These are phyloP conservation scores for Antechinus flavipes DNA, from an alignment of 2,113 vertebrate genomes.

Conservation along the genomic window DNA sequence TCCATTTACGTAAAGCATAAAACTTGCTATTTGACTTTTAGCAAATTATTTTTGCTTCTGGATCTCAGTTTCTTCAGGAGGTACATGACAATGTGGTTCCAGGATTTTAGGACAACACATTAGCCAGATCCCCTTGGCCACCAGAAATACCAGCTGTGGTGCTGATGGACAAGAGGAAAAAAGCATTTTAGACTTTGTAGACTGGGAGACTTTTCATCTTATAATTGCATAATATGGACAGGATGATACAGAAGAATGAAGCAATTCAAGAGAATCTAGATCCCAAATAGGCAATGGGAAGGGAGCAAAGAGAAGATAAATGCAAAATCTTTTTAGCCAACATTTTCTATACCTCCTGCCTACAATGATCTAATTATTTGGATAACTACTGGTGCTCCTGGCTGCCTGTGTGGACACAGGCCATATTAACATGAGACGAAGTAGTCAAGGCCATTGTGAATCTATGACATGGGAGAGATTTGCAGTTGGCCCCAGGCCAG, in stretches of 20 bases:
- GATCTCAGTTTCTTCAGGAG: background rate
- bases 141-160: background rate
- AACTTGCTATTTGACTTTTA: background rate
- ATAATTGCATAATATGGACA: background rate
- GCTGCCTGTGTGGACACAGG: no score
- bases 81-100: background rate
- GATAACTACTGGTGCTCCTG: background rate
- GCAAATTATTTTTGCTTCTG: background rate
- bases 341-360: background rate
- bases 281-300: background rate
- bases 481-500: background rate
- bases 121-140: background rate
- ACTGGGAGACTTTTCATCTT: background rate
- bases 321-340: background rate
- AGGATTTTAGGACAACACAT: background rate
- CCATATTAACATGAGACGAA: background rate
- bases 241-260: background rate
- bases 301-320: background rate
- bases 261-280: background rate
- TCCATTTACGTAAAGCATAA: background rate
- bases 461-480: background rate
- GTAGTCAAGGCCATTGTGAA: background rate
- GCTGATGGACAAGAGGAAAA: background rate
- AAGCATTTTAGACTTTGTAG: background rate
- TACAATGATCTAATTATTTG: background rate